Evolutionary conservation across 2,113 vertebrate species (phyloP), one percentile per base, ranked within the genome.

Genomic region (Pao palembangensis): DNA sequence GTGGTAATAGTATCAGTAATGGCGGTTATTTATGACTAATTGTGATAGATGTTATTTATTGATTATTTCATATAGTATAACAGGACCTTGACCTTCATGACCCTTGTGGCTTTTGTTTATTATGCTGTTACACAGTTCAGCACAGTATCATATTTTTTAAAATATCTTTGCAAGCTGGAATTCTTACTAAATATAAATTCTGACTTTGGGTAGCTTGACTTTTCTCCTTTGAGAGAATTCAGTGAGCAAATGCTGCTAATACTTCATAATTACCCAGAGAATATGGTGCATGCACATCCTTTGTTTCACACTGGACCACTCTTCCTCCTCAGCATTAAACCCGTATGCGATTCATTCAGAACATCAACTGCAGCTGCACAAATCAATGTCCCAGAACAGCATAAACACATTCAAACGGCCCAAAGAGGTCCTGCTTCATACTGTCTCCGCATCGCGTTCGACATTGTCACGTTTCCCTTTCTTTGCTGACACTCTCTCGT

Each of bases 401-500:
- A 38, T 2, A 38, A 38, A 38, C 34, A 12, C 34, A 38, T 38
- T 38, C 8, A 38, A 38, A 12, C 34, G 11, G 34, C 34, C 34
- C 34, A 11, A 44, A 61, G 52, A 42, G 25, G 66, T 20, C n/a
- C 41, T 15, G 51, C 58, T 53, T 41, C 6, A 52, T 16, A 55
- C 49, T 1, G 7, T 69, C 51, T 14, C 38, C 54, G 31, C 69
- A 63, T 59, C 69, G 61, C 19, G 66, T 58, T 4, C 2, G 63
- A 61, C 62, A 70, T 75, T 80, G 77, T 82, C 67, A 18, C 47
- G 53, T 53, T 60, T 47, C 17, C 13, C n/a, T 17, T 61, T 19
- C 80, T 74, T 16, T 64, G 66, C 67, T 62, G 72, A 76, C 73
- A 54, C 49, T 51, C 49, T 19, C 64, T 69, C 44, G 54, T 57